These are phyloP conservation scores for Sardinella longiceps DNA, from an alignment of 2,797 vertebrate genomes.

Conservation along the genomic window DNA sequence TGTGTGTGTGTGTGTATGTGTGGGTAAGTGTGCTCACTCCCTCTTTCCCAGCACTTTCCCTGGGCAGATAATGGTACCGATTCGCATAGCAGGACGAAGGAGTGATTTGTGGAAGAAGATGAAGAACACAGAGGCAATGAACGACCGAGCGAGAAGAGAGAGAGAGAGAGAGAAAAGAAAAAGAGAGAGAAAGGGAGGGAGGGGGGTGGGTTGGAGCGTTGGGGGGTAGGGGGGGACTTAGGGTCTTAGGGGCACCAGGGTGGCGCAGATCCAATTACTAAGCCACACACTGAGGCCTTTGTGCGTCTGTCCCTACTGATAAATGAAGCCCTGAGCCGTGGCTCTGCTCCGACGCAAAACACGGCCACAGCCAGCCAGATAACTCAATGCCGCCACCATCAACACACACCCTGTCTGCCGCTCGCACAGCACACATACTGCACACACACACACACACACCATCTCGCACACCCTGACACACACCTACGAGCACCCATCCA, in stretches of 20 bases:
- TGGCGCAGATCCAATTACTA: conserved; percentile 63
- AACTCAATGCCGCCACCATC: conserved; percentile 43
- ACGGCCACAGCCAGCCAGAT: conserved; percentile 18
- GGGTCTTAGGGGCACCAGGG: conserved; percentile 59
- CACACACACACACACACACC: conserved; percentile 22
- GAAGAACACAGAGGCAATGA: conserved; percentile 42
- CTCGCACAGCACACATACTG: conserved; percentile 1
- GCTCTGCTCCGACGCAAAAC: conserved; percentile 41
- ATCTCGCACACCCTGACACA: conserved; percentile 38
- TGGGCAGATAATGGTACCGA: not conserved
- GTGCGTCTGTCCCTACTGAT: conserved; percentile 58
- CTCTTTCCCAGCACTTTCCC: not conserved
- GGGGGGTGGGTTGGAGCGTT: no score
- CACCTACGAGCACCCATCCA: not conserved
- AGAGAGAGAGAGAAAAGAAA: conserved; percentile 40
- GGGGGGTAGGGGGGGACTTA: conserved; percentile 25
- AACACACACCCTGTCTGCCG: conserved; percentile 28
- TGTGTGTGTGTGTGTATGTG: not conserved
- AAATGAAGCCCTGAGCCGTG: conserved; percentile 52
- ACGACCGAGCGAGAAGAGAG: conserved; percentile 43
- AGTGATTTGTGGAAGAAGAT: conserved; percentile 35
- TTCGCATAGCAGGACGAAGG: not conserved
- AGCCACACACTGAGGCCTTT: conserved; percentile 61
- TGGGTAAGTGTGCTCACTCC: not conserved
- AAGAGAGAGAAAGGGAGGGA: conserved; percentile 47